A percentile compares a stretch with the other conserved stretches of the same genome.
Conservation (phyloP, 1,140 invertebrate species). For the Drosophila bocqueti region DNA sequence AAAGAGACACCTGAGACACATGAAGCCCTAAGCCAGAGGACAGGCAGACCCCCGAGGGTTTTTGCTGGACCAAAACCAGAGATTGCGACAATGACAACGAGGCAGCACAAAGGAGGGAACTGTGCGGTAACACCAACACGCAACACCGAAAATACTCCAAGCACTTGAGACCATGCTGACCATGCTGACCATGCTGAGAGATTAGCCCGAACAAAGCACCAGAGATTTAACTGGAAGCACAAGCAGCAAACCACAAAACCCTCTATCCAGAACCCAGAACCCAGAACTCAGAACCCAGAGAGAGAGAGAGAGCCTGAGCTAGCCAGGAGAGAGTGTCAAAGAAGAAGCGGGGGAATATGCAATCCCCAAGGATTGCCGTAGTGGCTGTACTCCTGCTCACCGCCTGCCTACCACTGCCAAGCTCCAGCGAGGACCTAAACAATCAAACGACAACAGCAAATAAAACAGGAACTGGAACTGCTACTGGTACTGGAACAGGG, state of each 20-base stretch:
- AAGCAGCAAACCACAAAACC: background rate
- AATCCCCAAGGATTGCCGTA: conserved; percentile 16
- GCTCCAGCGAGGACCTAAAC: background rate
- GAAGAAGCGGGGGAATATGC: conserved; percentile 18
- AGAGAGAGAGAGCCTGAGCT: background rate
- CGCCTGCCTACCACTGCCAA: background rate
- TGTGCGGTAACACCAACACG: conserved; percentile 24
- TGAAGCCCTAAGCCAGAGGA: background rate
- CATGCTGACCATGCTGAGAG: conserved; percentile 15
- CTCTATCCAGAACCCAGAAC: too few relatives aligned
- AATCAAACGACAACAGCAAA: background rate
- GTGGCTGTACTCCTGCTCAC: conserved; percentile 32
- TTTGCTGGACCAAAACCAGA: conserved; percentile 10
- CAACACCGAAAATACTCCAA: background rate
- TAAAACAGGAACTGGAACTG: background rate
- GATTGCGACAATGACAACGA: conserved; percentile 43
- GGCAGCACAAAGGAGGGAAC: conserved; percentile 16
- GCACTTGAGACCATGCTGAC: conserved; percentile 31
- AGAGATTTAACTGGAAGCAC: conserved; percentile 4
- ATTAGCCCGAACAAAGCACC: conserved; percentile 11
- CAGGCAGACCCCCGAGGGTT: background rate
- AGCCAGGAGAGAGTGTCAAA: background rate
- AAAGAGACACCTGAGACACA: background rate
- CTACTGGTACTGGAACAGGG: background rate
- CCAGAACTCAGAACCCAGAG: background rate